A percentile compares a stretch with the other conserved stretches of the same genome.
Conservation (phyloP, 2,888 invertebrate species). For the Zele albiditarsus region DNA sequence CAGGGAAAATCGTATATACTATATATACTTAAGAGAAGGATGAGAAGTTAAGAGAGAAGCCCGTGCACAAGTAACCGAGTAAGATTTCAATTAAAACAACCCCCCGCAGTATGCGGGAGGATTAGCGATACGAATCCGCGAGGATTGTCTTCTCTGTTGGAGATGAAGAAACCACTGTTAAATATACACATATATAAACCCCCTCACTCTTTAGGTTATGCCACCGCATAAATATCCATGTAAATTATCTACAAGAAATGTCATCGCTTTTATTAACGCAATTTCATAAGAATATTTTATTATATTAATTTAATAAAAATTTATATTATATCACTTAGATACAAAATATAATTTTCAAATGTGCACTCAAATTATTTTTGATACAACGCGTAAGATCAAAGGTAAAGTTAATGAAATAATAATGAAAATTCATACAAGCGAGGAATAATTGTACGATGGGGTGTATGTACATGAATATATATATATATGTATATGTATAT, state of each 20-base stretch:
- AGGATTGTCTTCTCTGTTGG: constrained; percentile 48
- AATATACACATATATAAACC: not conserved
- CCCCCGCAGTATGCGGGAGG: constrained; percentile 66
- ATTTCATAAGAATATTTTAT: constrained; percentile 55
- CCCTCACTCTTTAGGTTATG: constrained; percentile 65
- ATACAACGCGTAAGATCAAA: not conserved
- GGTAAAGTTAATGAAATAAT: constrained; percentile 1
- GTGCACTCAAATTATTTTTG: not conserved
- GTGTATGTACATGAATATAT: not conserved
- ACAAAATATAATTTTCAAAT: not conserved
- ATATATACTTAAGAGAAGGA: constrained; percentile 1
- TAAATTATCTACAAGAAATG: constrained; percentile 65
- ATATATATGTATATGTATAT: not conserved
- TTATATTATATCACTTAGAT: constrained; percentile 30
- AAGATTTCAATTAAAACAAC: constrained; percentile 73
- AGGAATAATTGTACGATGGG: not conserved
- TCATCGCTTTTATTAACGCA: constrained; percentile 61
- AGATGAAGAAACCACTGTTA: constrained; percentile 54
- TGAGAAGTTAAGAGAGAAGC: constrained; percentile 18
- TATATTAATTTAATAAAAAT: constrained; percentile 19
- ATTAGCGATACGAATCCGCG: constrained; percentile 72
- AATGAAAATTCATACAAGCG: not conserved
- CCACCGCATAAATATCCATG: constrained; percentile 73
- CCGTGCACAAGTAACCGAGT: constrained; percentile 59
- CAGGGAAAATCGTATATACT: not conserved